A percentile compares a stretch with the other conserved stretches of the same genome.
phyloP scores from a whole-genome alignment of 1,140 invertebrate genomes.

The Heterodera schachtii region DNA sequence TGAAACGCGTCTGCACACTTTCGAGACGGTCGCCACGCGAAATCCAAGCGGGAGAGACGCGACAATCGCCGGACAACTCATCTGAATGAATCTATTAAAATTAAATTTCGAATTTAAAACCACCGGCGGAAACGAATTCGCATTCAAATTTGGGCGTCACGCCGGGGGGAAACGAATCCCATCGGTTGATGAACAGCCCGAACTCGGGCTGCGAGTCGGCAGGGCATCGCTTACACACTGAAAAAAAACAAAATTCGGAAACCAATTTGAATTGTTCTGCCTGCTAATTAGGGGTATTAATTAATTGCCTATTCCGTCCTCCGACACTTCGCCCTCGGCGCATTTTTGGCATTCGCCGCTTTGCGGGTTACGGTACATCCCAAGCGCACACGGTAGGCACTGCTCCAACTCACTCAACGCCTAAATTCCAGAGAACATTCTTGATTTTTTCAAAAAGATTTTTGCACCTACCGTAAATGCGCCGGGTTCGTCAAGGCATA shows the following conservation, averaged over 20 bases:
- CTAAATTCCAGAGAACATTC: neutral
- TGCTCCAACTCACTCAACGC: neutral
- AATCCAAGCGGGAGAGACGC: constrained; percentile 56
- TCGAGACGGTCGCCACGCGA: constrained; percentile 52
- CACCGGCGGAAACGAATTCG: constrained; percentile 60
- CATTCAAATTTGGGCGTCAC: constrained; percentile 68
- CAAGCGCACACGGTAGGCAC: constrained; percentile 62
- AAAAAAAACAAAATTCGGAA: constrained; percentile 40
- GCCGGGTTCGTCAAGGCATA: constrained; percentile 65
- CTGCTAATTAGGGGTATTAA: neutral
- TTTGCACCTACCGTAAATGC: constrained; percentile 7
- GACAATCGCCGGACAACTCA: constrained; percentile 41
- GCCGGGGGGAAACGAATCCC: constrained; percentile 70
- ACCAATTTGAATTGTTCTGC: too few relatives aligned
- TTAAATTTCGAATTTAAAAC: neutral
- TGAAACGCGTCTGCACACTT: constrained; percentile 65
- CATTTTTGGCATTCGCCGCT: constrained; percentile 67
- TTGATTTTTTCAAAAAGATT: neutral
- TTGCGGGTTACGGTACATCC: constrained; percentile 42
- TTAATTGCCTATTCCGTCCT: constrained; percentile 64
- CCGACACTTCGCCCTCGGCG: constrained; percentile 65
- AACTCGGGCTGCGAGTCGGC: constrained; percentile 70
- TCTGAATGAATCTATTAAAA: constrained; percentile 41
- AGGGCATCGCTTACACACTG: constrained; percentile 69
- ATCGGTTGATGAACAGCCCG: constrained; percentile 69